Evolutionary conservation across 2,888 invertebrate genomes (phyloP).

Genomic region (Smittia sp.): DNA sequence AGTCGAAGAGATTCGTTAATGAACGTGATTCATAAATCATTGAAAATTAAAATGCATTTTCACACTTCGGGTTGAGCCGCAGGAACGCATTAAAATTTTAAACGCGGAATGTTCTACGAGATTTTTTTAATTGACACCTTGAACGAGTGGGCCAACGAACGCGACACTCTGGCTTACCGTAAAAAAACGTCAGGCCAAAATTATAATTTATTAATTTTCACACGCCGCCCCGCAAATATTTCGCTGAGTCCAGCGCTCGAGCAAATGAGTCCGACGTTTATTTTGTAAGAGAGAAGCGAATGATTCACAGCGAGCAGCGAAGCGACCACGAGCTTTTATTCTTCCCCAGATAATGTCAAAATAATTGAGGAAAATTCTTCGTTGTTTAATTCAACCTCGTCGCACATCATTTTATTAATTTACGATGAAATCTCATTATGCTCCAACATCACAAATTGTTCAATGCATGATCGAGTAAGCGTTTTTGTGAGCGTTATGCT

Average conservation of each 20-base stretch:
- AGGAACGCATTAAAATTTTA: constrained; percentile 4
- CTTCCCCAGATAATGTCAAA: background rate
- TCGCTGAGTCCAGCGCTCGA: background rate
- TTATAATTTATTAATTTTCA: constrained; percentile 9
- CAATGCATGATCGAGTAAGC: background rate
- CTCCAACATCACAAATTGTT: background rate
- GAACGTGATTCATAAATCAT: background rate
- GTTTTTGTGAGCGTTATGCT: background rate
- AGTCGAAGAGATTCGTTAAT: background rate
- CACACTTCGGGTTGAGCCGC: background rate
- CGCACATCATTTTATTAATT: background rate
- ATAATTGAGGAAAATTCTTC: constrained; percentile 1
- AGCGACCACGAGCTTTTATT: background rate
- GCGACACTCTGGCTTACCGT: background rate
- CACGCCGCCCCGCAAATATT: background rate
- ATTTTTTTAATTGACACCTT: constrained; percentile 8
- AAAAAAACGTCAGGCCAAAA: background rate
- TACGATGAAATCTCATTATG: constrained; percentile 15
- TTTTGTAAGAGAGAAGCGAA: background rate
- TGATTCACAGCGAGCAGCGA: too few relatives aligned
- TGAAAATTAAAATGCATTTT: background rate
- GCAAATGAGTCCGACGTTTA: background rate
- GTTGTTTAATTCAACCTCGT: background rate
- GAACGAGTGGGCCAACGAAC: background rate
- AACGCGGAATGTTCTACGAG: background rate